Conservation (phyloP, 2,888 invertebrate genomes). For the Aspidapion aeneum region DNA sequence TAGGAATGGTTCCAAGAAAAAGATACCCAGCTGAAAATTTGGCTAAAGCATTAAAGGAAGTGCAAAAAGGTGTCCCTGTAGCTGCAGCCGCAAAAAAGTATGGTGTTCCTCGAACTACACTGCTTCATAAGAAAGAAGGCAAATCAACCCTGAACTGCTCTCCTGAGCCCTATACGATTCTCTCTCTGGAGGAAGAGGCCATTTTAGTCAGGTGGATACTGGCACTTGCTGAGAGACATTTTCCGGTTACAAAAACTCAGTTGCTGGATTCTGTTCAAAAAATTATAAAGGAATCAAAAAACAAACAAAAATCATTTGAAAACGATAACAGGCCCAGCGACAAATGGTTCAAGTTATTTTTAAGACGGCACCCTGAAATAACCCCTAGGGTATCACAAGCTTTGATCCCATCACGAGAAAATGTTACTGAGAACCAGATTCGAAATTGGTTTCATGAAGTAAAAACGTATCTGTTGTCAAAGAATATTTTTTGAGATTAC, state of each 20-base stretch:
- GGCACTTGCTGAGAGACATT: constrained; percentile 3
- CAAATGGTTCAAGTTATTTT: constrained; percentile 15
- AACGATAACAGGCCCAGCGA: constrained; percentile 7
- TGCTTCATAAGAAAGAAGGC: constrained; percentile 9
- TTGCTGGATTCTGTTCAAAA: constrained; percentile 16
- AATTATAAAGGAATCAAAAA: constrained; percentile 8
- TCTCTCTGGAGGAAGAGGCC: constrained; percentile 11
- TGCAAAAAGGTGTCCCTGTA: background rate
- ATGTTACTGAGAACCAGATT: constrained; percentile 34
- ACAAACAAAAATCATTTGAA: constrained; percentile 5
- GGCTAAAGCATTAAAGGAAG: background rate
- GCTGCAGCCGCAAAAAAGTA: constrained; percentile 10
- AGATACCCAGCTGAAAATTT: background rate
- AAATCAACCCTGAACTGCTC: constrained; percentile 9
- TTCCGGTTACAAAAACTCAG: constrained; percentile 15
- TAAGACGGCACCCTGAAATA: constrained; percentile 10
- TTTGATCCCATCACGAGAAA: constrained; percentile 23
- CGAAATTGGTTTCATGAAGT: constrained; percentile 36
- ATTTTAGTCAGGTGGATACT: constrained; percentile 12
- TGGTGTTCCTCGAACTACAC: constrained; percentile 14
- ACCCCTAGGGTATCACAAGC: constrained; percentile 12
- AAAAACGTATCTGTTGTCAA: constrained; percentile 30
- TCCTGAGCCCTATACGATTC: constrained; percentile 8
- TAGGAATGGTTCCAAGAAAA: background rate
- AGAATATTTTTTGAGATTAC: constrained; percentile 28